Evolutionary conservation across 2,113 vertebrate genomes (phyloP).

Genomic region (Bos javanicus): DNA sequence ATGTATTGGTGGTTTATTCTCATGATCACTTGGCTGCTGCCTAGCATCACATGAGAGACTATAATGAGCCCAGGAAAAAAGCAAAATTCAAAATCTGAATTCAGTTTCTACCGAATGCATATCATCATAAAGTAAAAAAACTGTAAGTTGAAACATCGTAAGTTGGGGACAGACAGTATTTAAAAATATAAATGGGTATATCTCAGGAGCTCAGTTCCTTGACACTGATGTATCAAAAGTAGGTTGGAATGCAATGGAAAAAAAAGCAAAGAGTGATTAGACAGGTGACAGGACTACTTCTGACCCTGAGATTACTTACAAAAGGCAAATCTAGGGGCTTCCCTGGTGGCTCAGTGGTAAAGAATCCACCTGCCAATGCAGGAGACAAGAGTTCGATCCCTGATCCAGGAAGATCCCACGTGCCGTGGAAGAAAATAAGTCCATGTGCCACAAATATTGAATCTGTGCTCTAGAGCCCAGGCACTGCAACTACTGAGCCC

Average conservation of each 20-base stretch:
- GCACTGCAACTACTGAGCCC: background rate
- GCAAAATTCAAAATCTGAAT: background rate
- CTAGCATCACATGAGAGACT: background rate
- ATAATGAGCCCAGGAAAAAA: background rate
- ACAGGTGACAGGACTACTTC: background rate
- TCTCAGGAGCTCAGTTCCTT: background rate
- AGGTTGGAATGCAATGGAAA: background rate
- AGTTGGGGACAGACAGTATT: background rate
- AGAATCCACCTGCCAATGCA: background rate
- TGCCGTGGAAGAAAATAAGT: background rate
- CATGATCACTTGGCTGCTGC: background rate
- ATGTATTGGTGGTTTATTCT: background rate
- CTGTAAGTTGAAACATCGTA: background rate
- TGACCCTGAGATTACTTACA: background rate
- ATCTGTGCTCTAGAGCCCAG: background rate
- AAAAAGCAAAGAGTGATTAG: background rate
- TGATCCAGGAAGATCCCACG: background rate
- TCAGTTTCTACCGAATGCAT: background rate
- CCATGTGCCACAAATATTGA: background rate
- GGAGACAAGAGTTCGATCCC: background rate
- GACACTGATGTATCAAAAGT: background rate
- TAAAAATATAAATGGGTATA: background rate
- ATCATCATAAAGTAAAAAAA: background rate
- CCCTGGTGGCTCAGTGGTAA: background rate
- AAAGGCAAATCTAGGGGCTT: background rate